Base-by-base conservation (phyloP, 64 coral and sea anemone species). In the Montipora capricornis region DNA sequence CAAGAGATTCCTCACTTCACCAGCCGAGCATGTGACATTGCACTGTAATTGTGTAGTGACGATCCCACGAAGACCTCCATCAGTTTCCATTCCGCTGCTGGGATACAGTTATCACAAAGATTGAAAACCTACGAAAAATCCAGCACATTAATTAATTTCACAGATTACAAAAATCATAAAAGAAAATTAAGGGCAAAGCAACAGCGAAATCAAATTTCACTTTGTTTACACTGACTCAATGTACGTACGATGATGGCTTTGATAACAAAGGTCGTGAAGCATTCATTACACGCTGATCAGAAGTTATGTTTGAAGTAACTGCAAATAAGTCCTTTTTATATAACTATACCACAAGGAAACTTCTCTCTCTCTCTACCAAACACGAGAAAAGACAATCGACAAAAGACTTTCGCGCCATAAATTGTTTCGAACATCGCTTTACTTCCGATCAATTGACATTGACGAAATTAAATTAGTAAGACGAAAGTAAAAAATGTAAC, bases 11-110 rank as follows among this genome's bases (percentile, higher is more conserved):
- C 20, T 86, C 5, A 86, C 47, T 10, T 86, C 82, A 20, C 71
- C 64, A 4, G 82, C 82, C 49, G 82, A 86, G n/a, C 16, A 71
- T 71, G 82, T 12, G 20, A 47, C 82, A 73, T 46, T 70, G 20
- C 82, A 86, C 45, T 86, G 82, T 47, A 86, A 50, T 44, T 86
- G 82, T 47, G 47, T 11, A 20, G 82, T 52, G 66, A 71, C 5
- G 8, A 19, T 71, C 44, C 64, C 82, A 15, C 22, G 82, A 46
- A 46, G 11, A 14, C 64, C 66, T 20, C n/a, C 44, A 16, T 86
- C 45, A 49, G 82, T 17, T 11, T 47, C 82, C 64, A 86, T 71
- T 50, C n/a, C 19, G 49, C 67, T n/a, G 9, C 44, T 45, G 37
- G 37, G 37, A 37, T 37, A 0, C 37, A 37, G 37, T 37, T 37